Percentiles rank a stretch among this genome's conserved stretches.
phyloP scores from a whole-genome alignment of 2,797 vertebrate genomes.

The Pachyuromys duprasi region DNA sequence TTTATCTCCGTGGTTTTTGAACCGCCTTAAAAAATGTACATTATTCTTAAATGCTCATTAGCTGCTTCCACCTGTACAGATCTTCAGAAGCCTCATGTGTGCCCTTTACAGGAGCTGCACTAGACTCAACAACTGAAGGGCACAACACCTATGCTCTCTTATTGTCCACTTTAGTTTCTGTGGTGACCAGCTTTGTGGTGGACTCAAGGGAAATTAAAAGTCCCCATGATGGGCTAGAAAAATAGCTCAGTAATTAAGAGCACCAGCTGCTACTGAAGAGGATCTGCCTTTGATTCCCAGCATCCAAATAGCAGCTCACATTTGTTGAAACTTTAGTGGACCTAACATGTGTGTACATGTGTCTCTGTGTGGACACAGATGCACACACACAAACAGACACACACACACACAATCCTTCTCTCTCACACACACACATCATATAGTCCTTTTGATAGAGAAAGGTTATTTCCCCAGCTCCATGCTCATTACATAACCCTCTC shows the following conservation, averaged over 20 bases:
- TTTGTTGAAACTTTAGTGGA: not conserved
- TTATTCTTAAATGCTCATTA: slow-evolving; percentile 24
- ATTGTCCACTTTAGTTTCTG: not conserved
- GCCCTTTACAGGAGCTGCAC: not conserved
- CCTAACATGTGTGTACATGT: not conserved
- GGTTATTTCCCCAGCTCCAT: not conserved
- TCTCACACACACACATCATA: too few relatives aligned
- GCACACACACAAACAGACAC: not conserved
- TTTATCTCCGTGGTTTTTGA: not conserved
- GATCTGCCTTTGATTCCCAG: not conserved
- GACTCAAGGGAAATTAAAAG: not conserved
- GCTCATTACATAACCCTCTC: not conserved
- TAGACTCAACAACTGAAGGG: too few relatives aligned
- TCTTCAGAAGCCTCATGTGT: not conserved
- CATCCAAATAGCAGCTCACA: not conserved
- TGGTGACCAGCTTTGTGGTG: not conserved
- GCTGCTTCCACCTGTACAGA: not conserved
- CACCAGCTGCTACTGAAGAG: not conserved
- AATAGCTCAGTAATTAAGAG: not conserved
- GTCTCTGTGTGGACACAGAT: not conserved
- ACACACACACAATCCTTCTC: not conserved
- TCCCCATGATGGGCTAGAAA: not conserved
- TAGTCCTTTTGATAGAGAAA: not conserved
- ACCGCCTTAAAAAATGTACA: not conserved
- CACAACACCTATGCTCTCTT: not conserved